Base-by-base conservation (phyloP, 2,113 vertebrate species). In the Cyrtonyx montezumae region DNA sequence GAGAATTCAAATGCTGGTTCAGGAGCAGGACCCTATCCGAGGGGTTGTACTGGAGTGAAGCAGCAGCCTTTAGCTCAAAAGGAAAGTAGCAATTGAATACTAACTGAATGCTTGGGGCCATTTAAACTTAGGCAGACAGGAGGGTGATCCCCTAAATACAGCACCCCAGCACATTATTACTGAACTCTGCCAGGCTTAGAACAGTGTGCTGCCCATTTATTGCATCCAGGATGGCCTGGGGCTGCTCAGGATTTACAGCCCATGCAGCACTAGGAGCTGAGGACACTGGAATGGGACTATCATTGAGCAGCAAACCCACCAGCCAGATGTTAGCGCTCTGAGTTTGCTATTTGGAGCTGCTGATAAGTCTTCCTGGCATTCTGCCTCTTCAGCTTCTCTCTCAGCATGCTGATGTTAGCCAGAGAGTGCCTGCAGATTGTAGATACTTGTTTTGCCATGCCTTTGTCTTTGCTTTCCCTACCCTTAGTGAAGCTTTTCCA, bases 321-420 rank as follows among this genome's bases (percentile, higher is more conserved):
- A 91, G 82, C 55, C 93, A 95, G 90, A 94, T 95, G 86, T 96
- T 81, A 76, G 88, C 22, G 48, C 80, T 93, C 73, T 71, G 34
- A 81, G 53, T 58, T 67, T 49, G 36, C 32, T 95, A 37, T 68
- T 89, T 46, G 66, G 89, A 56, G 81, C 67, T 93, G 75, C 79
- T 84, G 78, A 82, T 93, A 42, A 59, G 49, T 46, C 81, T 91
- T 80, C 68, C 34, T 32, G 81, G 84, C 80, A 51, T 81, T 92
- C 83, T 63, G 40, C 78, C 40, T 84, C 65, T 56, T 70, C 2
- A 1, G 42, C 42, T 80, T 56, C 84, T 67, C 77, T 88, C 76
- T 83, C 4, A 2, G 42, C 1, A 0, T 6, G 21, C 58, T 91
- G 84, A 82, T 5, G 5, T 82, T 69, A 77, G 46, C 67, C 75